Percentiles rank a stretch among this genome's conserved stretches.
Conservation (phyloP, 2,888 invertebrate genomes). For the Leptogaster cylindrica region DNA sequence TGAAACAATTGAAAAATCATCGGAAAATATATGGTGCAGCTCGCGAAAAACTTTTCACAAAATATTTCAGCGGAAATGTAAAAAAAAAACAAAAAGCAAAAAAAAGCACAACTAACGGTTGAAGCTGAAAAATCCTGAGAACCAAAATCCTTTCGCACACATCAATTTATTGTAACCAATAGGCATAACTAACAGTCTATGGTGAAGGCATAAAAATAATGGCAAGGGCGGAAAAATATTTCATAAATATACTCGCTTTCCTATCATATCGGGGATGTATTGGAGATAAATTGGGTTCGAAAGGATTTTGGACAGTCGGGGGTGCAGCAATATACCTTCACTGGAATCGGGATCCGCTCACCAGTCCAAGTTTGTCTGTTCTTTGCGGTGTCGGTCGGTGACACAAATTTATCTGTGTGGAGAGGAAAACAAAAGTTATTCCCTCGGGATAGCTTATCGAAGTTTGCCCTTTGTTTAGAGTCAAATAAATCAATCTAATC, state of each 20-base stretch:
- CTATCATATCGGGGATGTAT: conserved; percentile 35
- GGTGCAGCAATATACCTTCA: conserved; percentile 5
- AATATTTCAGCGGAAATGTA: too few relatives aligned
- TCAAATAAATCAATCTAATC: conserved; percentile 41
- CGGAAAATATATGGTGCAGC: too few relatives aligned
- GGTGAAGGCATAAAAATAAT: conserved; percentile 28
- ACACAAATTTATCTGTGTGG: conserved; percentile 9
- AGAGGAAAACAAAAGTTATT: conserved; percentile 7
- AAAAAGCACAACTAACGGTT: conserved; percentile 34
- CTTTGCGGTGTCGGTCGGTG: conserved; percentile 12
- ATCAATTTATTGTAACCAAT: conserved; percentile 36
- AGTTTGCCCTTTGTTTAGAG: conserved; percentile 40
- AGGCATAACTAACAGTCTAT: conserved; percentile 38
- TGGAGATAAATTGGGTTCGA: conserved; percentile 38
- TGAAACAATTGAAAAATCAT: too few relatives aligned
- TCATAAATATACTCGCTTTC: too few relatives aligned
- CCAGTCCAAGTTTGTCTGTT: not conserved
- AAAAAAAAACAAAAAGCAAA: too few relatives aligned
- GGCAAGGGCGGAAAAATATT: conserved; percentile 21
- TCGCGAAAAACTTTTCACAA: too few relatives aligned
- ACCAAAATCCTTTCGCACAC: conserved; percentile 31
- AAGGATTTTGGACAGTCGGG: conserved; percentile 35
- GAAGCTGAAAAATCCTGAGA: conserved; percentile 19
- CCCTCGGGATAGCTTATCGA: conserved; percentile 38
- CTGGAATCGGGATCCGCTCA: not conserved